phyloP scores from a whole-genome alignment of 2,888 invertebrate species.

The Cheilosia urbana region DNA sequence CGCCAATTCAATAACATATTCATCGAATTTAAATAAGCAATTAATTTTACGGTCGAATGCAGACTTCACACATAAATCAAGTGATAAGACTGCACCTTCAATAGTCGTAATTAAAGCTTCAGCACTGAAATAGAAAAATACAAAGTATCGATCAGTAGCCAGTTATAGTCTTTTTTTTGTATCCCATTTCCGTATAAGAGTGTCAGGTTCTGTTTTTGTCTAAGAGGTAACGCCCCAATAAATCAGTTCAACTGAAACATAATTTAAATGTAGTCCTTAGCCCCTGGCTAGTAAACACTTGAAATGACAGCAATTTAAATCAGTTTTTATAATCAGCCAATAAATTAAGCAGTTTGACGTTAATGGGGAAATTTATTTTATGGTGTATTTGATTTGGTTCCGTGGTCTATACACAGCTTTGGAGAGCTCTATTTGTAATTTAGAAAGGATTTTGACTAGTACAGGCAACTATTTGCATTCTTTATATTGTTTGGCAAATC shows the following conservation, averaged over 20 bases:
- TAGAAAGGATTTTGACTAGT: too few relatives aligned
- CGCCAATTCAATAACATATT: not conserved
- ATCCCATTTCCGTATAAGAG: not conserved
- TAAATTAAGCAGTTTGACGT: not conserved
- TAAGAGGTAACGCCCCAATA: slow-evolving; percentile 1
- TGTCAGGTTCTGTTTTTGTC: not conserved
- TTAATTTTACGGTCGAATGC: not conserved
- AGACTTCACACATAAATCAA: not conserved
- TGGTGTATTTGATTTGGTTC: not conserved
- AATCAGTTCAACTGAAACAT: not conserved
- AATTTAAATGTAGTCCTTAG: not conserved
- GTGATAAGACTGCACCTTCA: not conserved
- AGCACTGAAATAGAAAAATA: not conserved
- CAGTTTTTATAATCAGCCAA: not conserved
- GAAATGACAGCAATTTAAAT: not conserved
- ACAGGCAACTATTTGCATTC: too few relatives aligned
- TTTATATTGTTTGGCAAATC: too few relatives aligned
- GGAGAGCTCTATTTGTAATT: too few relatives aligned
- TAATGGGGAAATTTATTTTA: not conserved
- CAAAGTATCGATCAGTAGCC: not conserved
- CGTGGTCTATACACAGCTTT: too few relatives aligned
- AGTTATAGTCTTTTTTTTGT: not conserved
- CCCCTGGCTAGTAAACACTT: not conserved
- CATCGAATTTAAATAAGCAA: slow-evolving; percentile 2
- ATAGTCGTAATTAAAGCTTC: not conserved